Evolutionary conservation across 2,113 vertebrate species (phyloP), one percentile per base, ranked within the genome.

Genomic region (Todiramphus chloris): DNA sequence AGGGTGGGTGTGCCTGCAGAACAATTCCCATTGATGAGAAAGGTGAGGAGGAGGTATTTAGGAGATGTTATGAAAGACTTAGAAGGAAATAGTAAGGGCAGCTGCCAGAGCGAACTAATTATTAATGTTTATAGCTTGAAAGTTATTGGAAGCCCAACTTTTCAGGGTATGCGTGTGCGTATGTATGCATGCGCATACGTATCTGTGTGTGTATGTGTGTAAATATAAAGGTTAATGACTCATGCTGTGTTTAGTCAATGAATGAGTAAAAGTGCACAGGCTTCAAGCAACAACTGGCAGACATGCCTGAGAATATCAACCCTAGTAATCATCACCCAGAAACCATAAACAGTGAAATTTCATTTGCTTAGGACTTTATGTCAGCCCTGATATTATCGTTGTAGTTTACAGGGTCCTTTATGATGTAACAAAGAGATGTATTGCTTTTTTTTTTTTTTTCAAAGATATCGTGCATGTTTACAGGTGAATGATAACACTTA

Each of bases 11-110:
- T 73, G 86, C 50, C 94, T 6, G 4, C 44, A 55, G 94, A 92
- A 94, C 87, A 94, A 84, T 93, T 83, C 75, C 82, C 72, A 89
- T 85, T 94, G 90, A 91, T 35, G 80, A 78, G 56, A 44, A 66
- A n/a, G 79, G 74, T 2, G 33, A 44, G 78, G 37, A 72, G 67
- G 33, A 92, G 86, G 60, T 20, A 58, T 91, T 87, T n/a, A 68
- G 50, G 90, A 85, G 75, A 50, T 28, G 44, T 85, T 87, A 31
- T 73, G 87, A 93, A 94, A 37, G 80, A 58, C 69, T 48, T 44
- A 74, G 84, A 67, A 94, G 83, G 89, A 94, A 96, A 77, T 9
- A 76, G 41, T 8, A 3, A 2, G 6, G 9, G n/a, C 39, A 41
- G 39, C 41, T 90, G 73, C 83, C 92, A 86, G 79, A 75, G 67